Conservation (phyloP, 1,140 invertebrate genomes). For the Catajapyx aquilonaris region DNA sequence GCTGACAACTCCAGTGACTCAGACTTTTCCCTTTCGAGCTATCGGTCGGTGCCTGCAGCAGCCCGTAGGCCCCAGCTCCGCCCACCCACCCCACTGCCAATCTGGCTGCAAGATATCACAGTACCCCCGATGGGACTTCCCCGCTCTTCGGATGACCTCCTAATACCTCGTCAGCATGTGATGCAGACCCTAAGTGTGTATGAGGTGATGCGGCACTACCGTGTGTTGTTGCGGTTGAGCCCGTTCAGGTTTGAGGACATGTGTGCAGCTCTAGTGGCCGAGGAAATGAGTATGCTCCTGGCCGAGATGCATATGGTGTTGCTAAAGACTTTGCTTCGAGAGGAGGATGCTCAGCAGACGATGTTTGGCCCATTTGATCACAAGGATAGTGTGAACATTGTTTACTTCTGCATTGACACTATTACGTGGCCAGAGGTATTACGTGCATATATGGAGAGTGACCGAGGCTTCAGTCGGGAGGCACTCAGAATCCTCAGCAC, state of each 20-base stretch:
- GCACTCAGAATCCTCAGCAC: slow-evolving; percentile 21
- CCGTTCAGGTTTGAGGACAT: slow-evolving; percentile 93
- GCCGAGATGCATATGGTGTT: slow-evolving; percentile 84
- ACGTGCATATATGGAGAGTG: slow-evolving; percentile 70
- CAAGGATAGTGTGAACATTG: slow-evolving; percentile 88
- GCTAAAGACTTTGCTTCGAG: slow-evolving; percentile 70
- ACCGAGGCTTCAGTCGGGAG: slow-evolving; percentile 44
- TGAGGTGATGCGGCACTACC: slow-evolving; percentile 81
- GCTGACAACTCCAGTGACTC: slow-evolving; percentile 49
- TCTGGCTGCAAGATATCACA: slow-evolving; percentile 58
- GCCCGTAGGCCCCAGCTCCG: slow-evolving; percentile 30
- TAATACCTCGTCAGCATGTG: slow-evolving; percentile 53
- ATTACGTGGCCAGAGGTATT: slow-evolving; percentile 89
- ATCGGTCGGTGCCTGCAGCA: slow-evolving; percentile 41
- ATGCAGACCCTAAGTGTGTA: slow-evolving; percentile 69
- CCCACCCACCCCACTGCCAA: slow-evolving; percentile 61
- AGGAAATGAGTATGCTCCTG: slow-evolving; percentile 75
- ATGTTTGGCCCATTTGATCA: slow-evolving; percentile 88
- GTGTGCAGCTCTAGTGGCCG: slow-evolving; percentile 70
- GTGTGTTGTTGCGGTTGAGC: slow-evolving; percentile 68
- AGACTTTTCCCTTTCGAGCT: slow-evolving; percentile 61
- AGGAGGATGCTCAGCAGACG: slow-evolving; percentile 86
- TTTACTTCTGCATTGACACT: slow-evolving; percentile 73
- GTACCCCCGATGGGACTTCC: slow-evolving; percentile 58
- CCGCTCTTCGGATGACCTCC: slow-evolving; percentile 70